Base-by-base conservation (phyloP, 2,888 invertebrate species). In the Crioceris asparagi region DNA sequence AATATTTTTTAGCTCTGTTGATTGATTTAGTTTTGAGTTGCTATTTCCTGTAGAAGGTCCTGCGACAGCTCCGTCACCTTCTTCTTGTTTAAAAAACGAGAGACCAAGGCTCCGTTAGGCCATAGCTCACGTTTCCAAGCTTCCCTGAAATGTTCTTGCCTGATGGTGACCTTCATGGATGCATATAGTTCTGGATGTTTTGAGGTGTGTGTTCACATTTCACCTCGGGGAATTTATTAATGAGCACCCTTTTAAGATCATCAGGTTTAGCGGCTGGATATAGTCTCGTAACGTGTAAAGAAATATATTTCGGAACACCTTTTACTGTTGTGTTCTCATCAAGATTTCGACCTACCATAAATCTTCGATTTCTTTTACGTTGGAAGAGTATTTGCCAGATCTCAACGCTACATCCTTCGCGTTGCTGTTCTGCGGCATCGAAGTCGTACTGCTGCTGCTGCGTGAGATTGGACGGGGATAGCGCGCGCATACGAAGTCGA, bases 221-320 rank as follows among this genome's bases (percentile, higher is more conserved):
- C 10, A 41, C 38, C 15, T 30, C 38, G 16, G 37, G 34, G 31
- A 38, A 26, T n/a, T 41, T 17, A 16, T 10, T 21, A 11, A 33
- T 25, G 8, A 38, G 26, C 16, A 41, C 27, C 12, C n/a, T 18
- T 26, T 33, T 37, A 3, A 12, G 32, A 5, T 32, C 2, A 12
- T 32, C 32, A 7, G 21, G 21, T 12, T 32, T 19, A 11, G 32
- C 14, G n/a, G 11, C 21, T 12, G 32, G 18, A 2, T 17, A n/a
- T 15, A 32, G 19, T 21, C 32, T 21, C n/a, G 17, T 19, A 21
- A 32, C 23, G 21, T 32, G 32, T 11, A 32, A 15, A 17, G 19
- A 21, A 8, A 18, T 12, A n/a, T 12, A 12, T 18, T 15, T 32
- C 11, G 19, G 32, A 12, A 32, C 6, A 19, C 12, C 7, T 32